Conservation (phyloP, 2,797 vertebrate genomes). For the Falco naumanni region DNA sequence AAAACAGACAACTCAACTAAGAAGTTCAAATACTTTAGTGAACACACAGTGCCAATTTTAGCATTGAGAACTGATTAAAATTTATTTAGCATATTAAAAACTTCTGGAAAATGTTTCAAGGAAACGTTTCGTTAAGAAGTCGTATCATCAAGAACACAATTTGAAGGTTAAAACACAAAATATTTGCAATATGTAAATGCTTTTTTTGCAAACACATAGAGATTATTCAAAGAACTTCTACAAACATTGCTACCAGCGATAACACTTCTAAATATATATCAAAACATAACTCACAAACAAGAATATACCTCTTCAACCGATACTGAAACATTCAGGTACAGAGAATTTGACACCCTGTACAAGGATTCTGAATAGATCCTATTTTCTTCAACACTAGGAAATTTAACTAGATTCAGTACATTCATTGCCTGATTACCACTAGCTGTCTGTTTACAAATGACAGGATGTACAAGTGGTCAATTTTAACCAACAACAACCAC, state of each 20-base stretch:
- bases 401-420: background rate
- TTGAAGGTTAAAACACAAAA: slow-evolving; percentile 19
- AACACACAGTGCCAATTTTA: background rate
- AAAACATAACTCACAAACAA: background rate
- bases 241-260: background rate
- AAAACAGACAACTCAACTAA: background rate
- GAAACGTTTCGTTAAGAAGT: background rate
- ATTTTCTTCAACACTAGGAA: background rate
- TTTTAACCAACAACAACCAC: background rate
- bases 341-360: background rate
- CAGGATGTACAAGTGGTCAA: fast-evolving
- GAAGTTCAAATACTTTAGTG: background rate
- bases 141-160: background rate
- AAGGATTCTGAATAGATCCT: background rate
- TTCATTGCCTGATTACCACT: fast-evolving
- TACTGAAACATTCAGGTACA: background rate
- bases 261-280: background rate
- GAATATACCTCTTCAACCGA: background rate
- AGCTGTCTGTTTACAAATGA: background rate
- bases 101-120: background rate
- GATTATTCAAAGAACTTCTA: slow-evolving; percentile 4
- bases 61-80: background rate
- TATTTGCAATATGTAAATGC: background rate
- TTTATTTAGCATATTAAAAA: slow-evolving; percentile 25
- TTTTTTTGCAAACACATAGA: background rate